Evolutionary conservation across 2,797 vertebrate species (phyloP).

Genomic region (Percopsis omiscomaycus): DNA sequence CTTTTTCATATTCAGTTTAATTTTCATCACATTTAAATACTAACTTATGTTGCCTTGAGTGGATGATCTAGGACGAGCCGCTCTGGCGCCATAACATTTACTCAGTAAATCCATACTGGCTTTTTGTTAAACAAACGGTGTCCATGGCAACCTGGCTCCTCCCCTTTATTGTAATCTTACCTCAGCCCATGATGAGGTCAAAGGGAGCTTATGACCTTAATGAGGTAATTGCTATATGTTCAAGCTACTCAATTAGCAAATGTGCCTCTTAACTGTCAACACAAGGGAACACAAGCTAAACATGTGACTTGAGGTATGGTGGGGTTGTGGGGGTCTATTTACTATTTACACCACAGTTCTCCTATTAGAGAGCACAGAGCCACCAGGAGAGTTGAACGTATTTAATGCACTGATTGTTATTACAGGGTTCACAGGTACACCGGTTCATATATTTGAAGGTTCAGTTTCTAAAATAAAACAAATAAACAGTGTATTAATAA

Average conservation of each 20-base stretch:
- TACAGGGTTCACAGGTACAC: no score
- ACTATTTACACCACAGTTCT: no score
- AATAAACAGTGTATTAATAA: no score
- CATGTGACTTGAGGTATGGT: neutral
- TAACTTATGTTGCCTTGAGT: neutral
- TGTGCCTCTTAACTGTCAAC: neutral
- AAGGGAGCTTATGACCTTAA: neutral
- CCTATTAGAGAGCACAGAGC: no score
- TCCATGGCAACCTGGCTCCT: slow-evolving; percentile 1
- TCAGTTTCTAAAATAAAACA: no score
- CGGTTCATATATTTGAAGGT: no score
- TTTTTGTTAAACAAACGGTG: neutral
- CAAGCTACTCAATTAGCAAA: neutral
- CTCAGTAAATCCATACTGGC: neutral
- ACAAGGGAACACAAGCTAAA: neutral
- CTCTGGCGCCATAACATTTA: neutral
- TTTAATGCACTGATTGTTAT: no score
- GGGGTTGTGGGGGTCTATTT: neutral
- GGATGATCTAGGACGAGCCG: neutral
- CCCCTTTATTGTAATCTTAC: neutral
- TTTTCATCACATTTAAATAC: neutral
- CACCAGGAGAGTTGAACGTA: no score
- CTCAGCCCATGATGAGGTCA: neutral
- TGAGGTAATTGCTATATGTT: neutral
- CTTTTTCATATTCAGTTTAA: no score